Conservation (phyloP, 1,140 invertebrate genomes). For the Dendrolimus kikuchii region DNA sequence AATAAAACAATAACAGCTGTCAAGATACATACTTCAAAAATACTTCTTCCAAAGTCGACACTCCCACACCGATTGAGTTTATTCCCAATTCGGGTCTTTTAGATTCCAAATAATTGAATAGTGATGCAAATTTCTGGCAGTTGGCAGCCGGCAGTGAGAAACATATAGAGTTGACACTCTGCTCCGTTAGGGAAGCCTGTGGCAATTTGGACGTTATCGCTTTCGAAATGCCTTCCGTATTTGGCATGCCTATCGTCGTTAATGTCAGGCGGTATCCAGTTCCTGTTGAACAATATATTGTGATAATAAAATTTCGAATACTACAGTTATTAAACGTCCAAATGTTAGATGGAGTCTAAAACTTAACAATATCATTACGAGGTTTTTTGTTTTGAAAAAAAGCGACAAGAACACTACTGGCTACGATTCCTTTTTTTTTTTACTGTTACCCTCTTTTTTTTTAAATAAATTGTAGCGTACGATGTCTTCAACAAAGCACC, state of each 20-base stretch:
- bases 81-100: constrained; percentile 76
- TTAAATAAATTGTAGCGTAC: no score
- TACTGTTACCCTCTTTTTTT: no score
- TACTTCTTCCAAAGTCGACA: constrained; percentile 90
- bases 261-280: constrained; percentile 48
- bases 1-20: no score
- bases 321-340: no score
- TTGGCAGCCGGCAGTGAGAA: constrained; percentile 40
- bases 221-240: constrained; percentile 26
- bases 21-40: constrained; percentile 80
- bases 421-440: no score
- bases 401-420: no score
- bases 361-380: no score
- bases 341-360: no score
- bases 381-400: no score
- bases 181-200: constrained; percentile 37
- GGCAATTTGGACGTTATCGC: constrained; percentile 26
- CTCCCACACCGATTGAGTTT: constrained; percentile 82
- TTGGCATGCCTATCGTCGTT: constrained; percentile 30
- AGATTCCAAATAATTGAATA: constrained; percentile 78
- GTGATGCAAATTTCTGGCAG: constrained; percentile 65
- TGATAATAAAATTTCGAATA: neutral
- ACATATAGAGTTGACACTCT: constrained; percentile 30
- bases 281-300: constrained; percentile 24
- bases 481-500: no score